Conservation (phyloP, 1,140 invertebrate genomes). For the Ridgeia piscesae region DNA sequence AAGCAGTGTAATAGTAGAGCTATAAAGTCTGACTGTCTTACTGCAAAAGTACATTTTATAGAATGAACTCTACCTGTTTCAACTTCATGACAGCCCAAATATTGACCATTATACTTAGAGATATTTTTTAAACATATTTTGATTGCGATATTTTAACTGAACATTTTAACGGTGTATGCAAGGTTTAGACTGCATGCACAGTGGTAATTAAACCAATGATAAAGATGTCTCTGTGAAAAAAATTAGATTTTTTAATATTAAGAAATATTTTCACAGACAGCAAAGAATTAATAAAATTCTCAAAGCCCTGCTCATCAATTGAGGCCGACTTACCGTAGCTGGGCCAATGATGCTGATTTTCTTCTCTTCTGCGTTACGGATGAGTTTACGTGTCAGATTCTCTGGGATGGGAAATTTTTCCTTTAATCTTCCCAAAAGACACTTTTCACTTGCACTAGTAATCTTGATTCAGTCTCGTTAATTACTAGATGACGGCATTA, state of each 20-base stretch:
- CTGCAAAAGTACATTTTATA: background rate
- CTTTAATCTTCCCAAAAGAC: constrained; percentile 67
- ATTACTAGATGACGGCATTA: background rate
- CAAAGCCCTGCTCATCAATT: background rate
- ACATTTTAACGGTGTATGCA: background rate
- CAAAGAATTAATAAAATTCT: background rate
- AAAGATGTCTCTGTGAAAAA: too few relatives aligned
- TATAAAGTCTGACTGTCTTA: background rate
- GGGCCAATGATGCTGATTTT: constrained; percentile 90
- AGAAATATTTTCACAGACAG: too few relatives aligned
- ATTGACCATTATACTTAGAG: too few relatives aligned
- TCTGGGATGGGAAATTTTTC: constrained; percentile 98
- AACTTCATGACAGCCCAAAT: background rate
- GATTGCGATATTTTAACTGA: background rate
- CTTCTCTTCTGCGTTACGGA: constrained; percentile 80
- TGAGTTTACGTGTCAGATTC: constrained; percentile 94
- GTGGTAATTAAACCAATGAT: too few relatives aligned
- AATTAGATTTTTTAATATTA: too few relatives aligned
- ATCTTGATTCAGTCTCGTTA: background rate
- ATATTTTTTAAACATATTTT: too few relatives aligned
- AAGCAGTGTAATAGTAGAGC: background rate
- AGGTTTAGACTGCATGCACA: background rate
- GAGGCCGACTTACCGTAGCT: constrained; percentile 82
- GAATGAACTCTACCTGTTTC: background rate
- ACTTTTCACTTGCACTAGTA: background rate